Percentiles rank a stretch among this genome's conserved stretches.
Conservation (phyloP, 2,797 vertebrate species). For the Eulemur coronatus region DNA sequence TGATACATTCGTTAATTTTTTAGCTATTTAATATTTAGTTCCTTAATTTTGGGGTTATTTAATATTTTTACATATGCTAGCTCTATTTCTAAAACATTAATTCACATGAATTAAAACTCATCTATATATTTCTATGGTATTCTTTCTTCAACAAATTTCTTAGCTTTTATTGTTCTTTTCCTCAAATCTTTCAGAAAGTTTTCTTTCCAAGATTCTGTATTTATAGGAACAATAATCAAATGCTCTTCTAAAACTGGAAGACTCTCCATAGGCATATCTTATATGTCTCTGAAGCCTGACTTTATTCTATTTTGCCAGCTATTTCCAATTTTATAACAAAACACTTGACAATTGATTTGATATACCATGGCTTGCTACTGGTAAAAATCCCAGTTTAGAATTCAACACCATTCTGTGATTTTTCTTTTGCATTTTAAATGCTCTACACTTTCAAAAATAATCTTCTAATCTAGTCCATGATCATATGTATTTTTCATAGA, state of each 20-base stretch:
- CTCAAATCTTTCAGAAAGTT: slow-evolving; percentile 5
- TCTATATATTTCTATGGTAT: not conserved
- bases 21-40: not conserved
- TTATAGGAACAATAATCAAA: not conserved
- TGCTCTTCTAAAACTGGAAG: not conserved
- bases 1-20: not conserved
- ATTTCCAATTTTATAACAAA: not conserved
- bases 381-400: not conserved
- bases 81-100: not conserved
- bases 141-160: not conserved
- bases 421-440: not conserved
- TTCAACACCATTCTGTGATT: not conserved
- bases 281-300: not conserved
- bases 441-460: not conserved
- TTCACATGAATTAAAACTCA: not conserved
- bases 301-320: not conserved
- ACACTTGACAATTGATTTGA: not conserved
- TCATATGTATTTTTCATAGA: not conserved
- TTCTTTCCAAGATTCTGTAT: not conserved
- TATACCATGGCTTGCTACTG: not conserved
- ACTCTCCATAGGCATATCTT: not conserved
- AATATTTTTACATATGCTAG: not conserved
- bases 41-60: not conserved
- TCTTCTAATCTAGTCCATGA: not conserved
- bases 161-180: not conserved